A percentile compares a stretch with the other conserved stretches of the same genome.
These are phyloP conservation scores for Grammomys surdaster DNA, from an alignment of 2,113 vertebrate genomes.

Conservation along the genomic window DNA sequence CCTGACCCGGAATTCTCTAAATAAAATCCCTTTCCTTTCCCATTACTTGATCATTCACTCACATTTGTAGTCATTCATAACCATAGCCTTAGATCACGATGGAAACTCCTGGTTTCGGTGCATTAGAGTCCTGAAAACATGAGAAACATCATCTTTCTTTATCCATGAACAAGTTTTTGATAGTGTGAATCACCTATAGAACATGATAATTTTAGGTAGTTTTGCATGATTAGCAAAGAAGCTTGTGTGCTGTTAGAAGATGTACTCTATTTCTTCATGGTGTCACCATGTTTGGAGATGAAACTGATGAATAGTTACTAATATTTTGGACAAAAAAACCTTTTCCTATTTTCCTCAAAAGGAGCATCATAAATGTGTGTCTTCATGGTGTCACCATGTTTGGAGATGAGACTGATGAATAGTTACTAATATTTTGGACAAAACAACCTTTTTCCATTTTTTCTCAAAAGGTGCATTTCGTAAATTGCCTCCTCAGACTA, in stretches of 20 bases:
- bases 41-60: neutral
- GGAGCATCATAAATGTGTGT: neutral
- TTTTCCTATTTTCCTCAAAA: slow-evolving; percentile 21
- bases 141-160: neutral
- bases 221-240: neutral
- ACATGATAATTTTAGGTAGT: neutral
- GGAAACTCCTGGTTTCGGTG: neutral
- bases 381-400: neutral
- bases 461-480: neutral
- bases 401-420: neutral
- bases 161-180: neutral
- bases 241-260: neutral
- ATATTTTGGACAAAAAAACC: neutral
- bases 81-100: neutral
- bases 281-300: neutral
- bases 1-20: neutral
- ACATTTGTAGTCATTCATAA: neutral
- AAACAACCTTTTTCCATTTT: neutral
- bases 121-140: neutral
- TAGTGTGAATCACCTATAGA: neutral
- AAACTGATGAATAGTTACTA: neutral
- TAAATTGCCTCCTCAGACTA: neutral
- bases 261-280: neutral
- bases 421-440: neutral
- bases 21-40: neutral